These are phyloP conservation scores for Chydorus sphaericus DNA, from an alignment of 2,888 invertebrate species.

Conservation along the genomic window DNA sequence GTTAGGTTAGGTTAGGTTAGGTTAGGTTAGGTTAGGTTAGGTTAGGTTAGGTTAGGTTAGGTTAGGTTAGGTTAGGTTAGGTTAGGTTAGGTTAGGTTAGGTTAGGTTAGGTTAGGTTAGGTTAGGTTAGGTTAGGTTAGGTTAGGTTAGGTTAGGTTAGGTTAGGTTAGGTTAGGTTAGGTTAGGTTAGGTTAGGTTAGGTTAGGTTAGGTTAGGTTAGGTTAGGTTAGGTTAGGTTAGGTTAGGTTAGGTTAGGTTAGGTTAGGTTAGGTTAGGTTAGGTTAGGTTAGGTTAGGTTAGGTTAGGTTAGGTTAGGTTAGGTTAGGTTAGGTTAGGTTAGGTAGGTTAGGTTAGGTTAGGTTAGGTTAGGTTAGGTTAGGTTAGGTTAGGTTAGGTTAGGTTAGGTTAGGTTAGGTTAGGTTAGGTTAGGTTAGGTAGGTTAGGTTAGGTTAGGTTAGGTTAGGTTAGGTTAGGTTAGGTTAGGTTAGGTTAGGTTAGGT, in stretches of 20 bases:
- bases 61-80: neutral
- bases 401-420: neutral
- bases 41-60: neutral
- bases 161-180: neutral
- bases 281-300: neutral
- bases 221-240: neutral
- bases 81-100: neutral
- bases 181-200: neutral
- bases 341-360: neutral
- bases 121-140: neutral
- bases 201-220: neutral
- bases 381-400: neutral
- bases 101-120: neutral
- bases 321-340: neutral
- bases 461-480: neutral
- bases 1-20: neutral
- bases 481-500: neutral
- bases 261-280: neutral
- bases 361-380: neutral
- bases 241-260: neutral
- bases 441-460: neutral
- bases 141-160: neutral
- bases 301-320: neutral
- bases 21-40: neutral
- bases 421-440: neutral